Evolutionary conservation across 2,113 vertebrate species (phyloP).

Genomic region (Accipiter virgatus): DNA sequence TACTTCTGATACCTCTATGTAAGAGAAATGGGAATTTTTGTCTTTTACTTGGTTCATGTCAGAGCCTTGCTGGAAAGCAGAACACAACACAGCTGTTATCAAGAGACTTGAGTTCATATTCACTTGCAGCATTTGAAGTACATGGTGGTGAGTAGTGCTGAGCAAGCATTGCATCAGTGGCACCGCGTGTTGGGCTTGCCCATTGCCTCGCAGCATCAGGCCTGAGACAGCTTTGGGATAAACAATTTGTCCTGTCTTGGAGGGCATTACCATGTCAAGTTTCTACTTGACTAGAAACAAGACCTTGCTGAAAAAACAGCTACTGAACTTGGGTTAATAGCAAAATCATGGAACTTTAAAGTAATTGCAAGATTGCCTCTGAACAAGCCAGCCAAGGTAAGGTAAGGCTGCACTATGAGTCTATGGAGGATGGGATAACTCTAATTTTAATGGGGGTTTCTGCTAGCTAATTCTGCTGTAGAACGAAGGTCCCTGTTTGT

Average conservation of each 20-base stretch:
- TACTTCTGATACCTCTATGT: background rate
- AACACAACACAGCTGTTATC: background rate
- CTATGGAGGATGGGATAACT: background rate
- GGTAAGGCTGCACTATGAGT: background rate
- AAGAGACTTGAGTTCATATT: background rate
- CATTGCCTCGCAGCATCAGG: background rate
- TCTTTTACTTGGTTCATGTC: background rate
- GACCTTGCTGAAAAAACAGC: background rate
- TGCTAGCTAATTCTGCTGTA: background rate
- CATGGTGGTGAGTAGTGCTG: background rate
- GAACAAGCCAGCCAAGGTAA: background rate
- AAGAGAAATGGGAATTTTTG: background rate
- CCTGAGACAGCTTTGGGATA: background rate
- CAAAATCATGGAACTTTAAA: background rate
- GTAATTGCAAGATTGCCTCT: background rate
- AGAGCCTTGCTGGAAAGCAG: slow-evolving; percentile 8
- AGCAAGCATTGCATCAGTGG: background rate
- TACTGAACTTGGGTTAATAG: background rate
- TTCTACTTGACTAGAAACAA: background rate
- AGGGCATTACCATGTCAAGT: background rate
- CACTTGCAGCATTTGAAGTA: background rate
- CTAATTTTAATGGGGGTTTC: background rate
- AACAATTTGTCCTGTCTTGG: background rate
- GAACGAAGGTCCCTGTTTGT: background rate
- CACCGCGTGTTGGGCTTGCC: fast-evolving